These are phyloP conservation scores for Megamerina dolium DNA, from an alignment of 2,888 invertebrate genomes.

Conservation along the genomic window DNA sequence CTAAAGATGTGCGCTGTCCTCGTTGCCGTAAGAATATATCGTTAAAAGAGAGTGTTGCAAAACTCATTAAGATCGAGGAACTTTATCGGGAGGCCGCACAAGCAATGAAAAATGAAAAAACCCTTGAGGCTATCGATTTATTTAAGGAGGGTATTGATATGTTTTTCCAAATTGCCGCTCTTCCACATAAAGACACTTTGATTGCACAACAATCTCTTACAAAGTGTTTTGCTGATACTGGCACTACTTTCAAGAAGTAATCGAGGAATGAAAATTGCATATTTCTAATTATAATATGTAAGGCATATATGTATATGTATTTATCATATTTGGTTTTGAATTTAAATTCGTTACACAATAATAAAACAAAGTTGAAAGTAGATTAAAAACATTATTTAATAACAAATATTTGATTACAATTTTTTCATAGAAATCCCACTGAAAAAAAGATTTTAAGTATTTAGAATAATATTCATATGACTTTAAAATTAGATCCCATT, in stretches of 20 bases:
- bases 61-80: slow-evolving; percentile 51
- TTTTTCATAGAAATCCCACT: too few species aligned
- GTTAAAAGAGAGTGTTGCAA: slow-evolving; percentile 48
- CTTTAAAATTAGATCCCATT: too few species aligned
- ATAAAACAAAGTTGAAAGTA: too few species aligned
- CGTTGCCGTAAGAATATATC: slow-evolving; percentile 52
- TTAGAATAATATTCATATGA: too few species aligned
- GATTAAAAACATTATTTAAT: too few species aligned
- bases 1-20: slow-evolving; percentile 51
- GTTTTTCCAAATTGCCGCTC: slow-evolving; percentile 57
- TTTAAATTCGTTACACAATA: too few species aligned
- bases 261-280: too few species aligned
- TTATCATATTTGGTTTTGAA: too few species aligned
- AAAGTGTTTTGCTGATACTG: slow-evolving; percentile 56
- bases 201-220: slow-evolving; percentile 66
- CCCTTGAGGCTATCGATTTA: slow-evolving; percentile 53
- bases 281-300: too few species aligned
- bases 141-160: slow-evolving; percentile 56
- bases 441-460: too few species aligned
- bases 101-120: slow-evolving; percentile 52
- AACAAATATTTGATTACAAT: too few species aligned
- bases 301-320: too few species aligned
- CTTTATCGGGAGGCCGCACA: slow-evolving; percentile 51
- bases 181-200: slow-evolving; percentile 64
- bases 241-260: slow-evolving; percentile 31